Evolutionary conservation across 2,888 invertebrate species (phyloP), one percentile per base, ranked within the genome.

Genomic region (Xanthorhoe spadicearia): DNA sequence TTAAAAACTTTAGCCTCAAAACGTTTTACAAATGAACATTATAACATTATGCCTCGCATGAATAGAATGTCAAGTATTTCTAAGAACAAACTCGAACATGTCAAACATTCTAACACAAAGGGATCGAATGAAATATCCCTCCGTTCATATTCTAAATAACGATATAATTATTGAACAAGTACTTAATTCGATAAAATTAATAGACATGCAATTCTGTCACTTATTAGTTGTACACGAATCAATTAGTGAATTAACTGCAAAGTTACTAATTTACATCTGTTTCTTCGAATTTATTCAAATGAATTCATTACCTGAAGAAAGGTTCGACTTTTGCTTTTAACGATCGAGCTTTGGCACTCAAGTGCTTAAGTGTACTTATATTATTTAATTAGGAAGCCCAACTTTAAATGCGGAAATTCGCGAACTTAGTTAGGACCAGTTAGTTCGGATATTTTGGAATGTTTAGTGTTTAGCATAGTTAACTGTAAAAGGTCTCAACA

Each of bases 61-160:
- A 65, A 66, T 61, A 43, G 57, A 66, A 62, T 57, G 57, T 60
- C 61, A 59, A 43, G 32, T 51, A 62, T 66, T 62, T 58, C 54
- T 49, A 17, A 58, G 58, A 54, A 64, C 58, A 64, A 51, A 49
- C 61, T 15, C 38, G 23, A 65, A 64, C 18, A 23, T 64, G 65
- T 69, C 69, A 58, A 71, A 64, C 65, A 55, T 59, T 52, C n/a
- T 23, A 15, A 57, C 48, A 70, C 63, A 66, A 66, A 65, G 69
- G 53, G 57, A 62, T 46, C 54, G 38, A 13, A 66, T 38, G 50
- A 46, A 53, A 55, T 56, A 32, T 38, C 32, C 28, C 61, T 57
- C 60, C 61, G 19, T 55, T 64, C 18, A 13, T 58, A 23, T 59
- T 56, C 18, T 35, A 23, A 60, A 43, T 46, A 60, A 28, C 17